A percentile compares a stretch with the other conserved stretches of the same genome.
Conservation (phyloP, 2,113 vertebrate species). For the Poeciliopsis retropinna region DNA sequence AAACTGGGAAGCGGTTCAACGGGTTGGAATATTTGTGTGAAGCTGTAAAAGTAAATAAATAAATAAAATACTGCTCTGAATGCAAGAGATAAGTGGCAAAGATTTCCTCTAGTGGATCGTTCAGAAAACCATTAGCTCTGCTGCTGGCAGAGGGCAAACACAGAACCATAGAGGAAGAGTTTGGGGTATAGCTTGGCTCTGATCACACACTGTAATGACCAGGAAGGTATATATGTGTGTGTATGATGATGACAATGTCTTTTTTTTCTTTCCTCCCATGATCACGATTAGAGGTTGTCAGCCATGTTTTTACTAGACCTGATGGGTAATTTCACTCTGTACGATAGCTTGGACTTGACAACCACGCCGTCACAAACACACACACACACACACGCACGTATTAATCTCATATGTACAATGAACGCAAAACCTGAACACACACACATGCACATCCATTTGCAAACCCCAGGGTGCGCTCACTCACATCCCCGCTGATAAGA, state of each 20-base stretch:
- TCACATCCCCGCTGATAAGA: conserved; percentile 34
- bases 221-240: not conserved
- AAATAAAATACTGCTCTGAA: not conserved
- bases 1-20: not conserved
- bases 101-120: conserved; percentile 16
- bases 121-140: not conserved
- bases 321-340: conserved; percentile 80
- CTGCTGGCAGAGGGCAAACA: not conserved
- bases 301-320: conserved; percentile 75
- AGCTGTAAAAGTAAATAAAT: conserved; percentile 1
- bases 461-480: conserved; percentile 31
- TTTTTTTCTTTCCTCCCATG: conserved; percentile 55
- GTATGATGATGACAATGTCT: conserved; percentile 60
- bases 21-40: not conserved
- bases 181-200: not conserved
- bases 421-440: conserved; percentile 1
- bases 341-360: conserved; percentile 70
- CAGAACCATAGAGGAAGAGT: not conserved
- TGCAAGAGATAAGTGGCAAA: conserved; percentile 4
- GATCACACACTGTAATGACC: conserved; percentile 8
- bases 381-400: conserved; percentile 15
- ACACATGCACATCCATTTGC: conserved; percentile 10
- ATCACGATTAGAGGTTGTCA: conserved; percentile 79
- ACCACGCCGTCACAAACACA: conserved; percentile 56
- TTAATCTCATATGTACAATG: not conserved